Conservation (phyloP, 2,888 invertebrate species). For the Idaea straminata region DNA sequence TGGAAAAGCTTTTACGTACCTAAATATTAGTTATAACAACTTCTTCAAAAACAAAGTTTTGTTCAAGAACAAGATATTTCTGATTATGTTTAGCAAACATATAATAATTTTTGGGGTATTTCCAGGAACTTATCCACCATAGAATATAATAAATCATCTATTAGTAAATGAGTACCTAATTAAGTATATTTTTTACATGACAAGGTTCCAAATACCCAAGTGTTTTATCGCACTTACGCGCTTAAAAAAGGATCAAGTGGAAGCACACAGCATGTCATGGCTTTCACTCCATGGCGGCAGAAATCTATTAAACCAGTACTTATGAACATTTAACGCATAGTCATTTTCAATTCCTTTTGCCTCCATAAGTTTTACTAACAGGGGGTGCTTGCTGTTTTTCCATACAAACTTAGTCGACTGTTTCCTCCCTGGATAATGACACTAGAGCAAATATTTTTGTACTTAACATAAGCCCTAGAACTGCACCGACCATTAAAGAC, state of each 20-base stretch:
- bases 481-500: no score
- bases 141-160: no score
- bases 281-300: not conserved
- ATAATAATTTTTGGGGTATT: not conserved
- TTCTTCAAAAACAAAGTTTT: not conserved
- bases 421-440: no score
- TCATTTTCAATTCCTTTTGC: not conserved
- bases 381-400: not conserved
- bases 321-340: not conserved
- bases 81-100: not conserved
- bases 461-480: no score
- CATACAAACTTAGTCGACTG: no score
- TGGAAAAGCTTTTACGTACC: not conserved
- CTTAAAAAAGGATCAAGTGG: not conserved
- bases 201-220: not conserved
- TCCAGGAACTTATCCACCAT: no score
- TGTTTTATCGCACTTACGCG: not conserved
- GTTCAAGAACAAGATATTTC: not conserved
- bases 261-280: not conserved
- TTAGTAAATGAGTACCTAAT: not conserved
- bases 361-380: not conserved
- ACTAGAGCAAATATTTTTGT: no score
- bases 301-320: not conserved
- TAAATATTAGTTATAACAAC: not conserved
- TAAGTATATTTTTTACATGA: not conserved